Evolutionary conservation across 2,888 invertebrate genomes (phyloP), one percentile per base, ranked within the genome.

Genomic region (Agonopterix heracliana): DNA sequence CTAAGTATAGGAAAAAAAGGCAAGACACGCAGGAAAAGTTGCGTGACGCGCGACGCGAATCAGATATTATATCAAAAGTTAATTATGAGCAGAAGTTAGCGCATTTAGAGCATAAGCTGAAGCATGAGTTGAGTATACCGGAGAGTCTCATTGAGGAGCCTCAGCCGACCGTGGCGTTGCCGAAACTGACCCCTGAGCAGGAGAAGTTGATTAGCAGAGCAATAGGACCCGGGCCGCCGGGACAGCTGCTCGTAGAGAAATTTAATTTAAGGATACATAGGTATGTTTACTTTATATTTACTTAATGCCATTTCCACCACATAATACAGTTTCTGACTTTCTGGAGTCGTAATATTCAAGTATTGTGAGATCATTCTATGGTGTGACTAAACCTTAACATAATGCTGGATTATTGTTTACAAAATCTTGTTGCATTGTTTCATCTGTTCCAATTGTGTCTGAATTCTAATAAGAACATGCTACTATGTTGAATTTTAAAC

Each of bases 141-240:
- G 91, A 71, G 77, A 88, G 69, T 76, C 75, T 64, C 54, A 80
- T 60, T 71, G 90, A 69, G 81, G 91, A 71, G 75, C 73, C 76
- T 0, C 78, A 82, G 49, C 80, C 89, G 0, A 68, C 70, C 0
- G 78, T 73, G 0, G 86, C 85, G 56, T 53, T 93, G 40, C 91
- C 93, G 0, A 89, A 91, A 47, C 74, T 96, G n/a, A 93, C 93
- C 0, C 83, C 90, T 0, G 92, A 93, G 34, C 94, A 95, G 71
- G 85, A 91, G 52, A 79, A 81, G 34, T 66, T 90, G 46, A 90
- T 94, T 0, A 89, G 89, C 46, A 80, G 77, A 38, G 92, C 93
- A 0, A 74, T 93, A 1, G 85, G 89, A 0, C 84, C 89, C 0
- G 91, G 91, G 2, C 90, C 92, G 2, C 82, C 91, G 0, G 89